Base-by-base conservation (phyloP, 2,888 invertebrate genomes). In the Petrolisthes manimaculis region DNA sequence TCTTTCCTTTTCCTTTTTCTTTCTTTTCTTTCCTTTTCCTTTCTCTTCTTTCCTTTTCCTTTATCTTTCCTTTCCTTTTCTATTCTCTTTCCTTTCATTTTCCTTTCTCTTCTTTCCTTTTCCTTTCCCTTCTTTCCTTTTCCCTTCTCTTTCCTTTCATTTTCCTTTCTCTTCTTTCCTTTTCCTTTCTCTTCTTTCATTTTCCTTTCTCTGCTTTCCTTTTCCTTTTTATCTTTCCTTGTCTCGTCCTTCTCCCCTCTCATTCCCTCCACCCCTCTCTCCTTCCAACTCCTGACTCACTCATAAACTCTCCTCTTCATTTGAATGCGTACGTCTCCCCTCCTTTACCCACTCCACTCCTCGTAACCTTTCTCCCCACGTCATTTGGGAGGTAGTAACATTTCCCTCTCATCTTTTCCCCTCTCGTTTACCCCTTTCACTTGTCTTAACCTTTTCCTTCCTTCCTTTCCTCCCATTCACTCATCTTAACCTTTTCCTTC, bases 1-100 rank as follows among this genome's bases (percentile, higher is more conserved):
- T 14, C 61, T 6, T 61, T 74, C 74, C n/a, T 14, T 74, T 74
- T 74, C 74, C 74, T 74, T 61, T 61, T 14, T 74, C 74, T 74
- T 74, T 74, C 5, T 21, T 74, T 5, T 21, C n/a, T 74, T 14
- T n/a, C 14, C 14, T 74, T n/a, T 14, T n/a, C 74, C 74, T n/a
- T 74, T 74, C 74, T 74, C 12, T n/a, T 14, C 74, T 14, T 74
- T 74, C n/a, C 21, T 14, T 5, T n/a, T n/a, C 21, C 61, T 9
- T 8, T n/a, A n/a, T 74, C 74, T 21, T n/a, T 74, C n/a, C 21
- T 5, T 21, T 8, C n/a, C 8, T 8, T 74, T 74, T n/a, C n/a
- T 77, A n/a, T 37, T 77, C 61, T 24, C 21, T 21, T 37, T 53
- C 56, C 61, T 21, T 24, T 61, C 37, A 55, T 56, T 21, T n/a